Base-by-base conservation (phyloP, 2,888 invertebrate genomes). In the Aleiodes alternator region DNA sequence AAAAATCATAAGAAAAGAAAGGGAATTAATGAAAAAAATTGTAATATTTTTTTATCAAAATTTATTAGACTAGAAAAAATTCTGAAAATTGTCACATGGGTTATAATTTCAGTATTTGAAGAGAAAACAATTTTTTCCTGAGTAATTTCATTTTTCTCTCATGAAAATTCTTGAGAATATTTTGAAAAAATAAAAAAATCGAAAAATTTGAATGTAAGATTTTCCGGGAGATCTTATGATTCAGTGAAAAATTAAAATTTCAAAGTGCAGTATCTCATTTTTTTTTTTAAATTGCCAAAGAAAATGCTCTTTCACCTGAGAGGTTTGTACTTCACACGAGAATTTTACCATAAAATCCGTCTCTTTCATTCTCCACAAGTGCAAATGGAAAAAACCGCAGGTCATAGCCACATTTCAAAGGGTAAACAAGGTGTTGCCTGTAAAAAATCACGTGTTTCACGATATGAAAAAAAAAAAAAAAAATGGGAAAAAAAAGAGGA, bases 211-310 rank as follows among this genome's bases (percentile, higher is more conserved):
- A 43, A 43, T 43, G 0, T 43, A 43, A 43, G 11, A 43, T 43
- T 43, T 43, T 8, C 14, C 2, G 23, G 23, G 23, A 23, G 23
- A 23, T 23, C 23, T 16, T 55, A n/a, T 14, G 14, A 61, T 68
- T 50, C 12, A 8, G 29, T 29, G 29, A 48, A 29, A 69, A 69
- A 69, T 68, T 29, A 53, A n/a, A 69, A 51, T 38, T 69, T 69
- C 38, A 34, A 14, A 55, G 34, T 8, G 23, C 38, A 14, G 9
- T 0, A 34, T n/a, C 31, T n/a, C 31, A 1, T 9, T 51, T 14
- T 16, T 57, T 29, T 51, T 14, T 53, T 69, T 7, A 29, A 8
- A 16, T 55, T 43, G 56, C 14, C 14, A 55, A 56, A 23, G 56
- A 12, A 38, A 16, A 34, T 9, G n/a, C 57, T 57, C 57, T 31